These are phyloP conservation scores for Phyllotreta striolata DNA, from an alignment of 2,888 invertebrate genomes.

Conservation along the genomic window DNA sequence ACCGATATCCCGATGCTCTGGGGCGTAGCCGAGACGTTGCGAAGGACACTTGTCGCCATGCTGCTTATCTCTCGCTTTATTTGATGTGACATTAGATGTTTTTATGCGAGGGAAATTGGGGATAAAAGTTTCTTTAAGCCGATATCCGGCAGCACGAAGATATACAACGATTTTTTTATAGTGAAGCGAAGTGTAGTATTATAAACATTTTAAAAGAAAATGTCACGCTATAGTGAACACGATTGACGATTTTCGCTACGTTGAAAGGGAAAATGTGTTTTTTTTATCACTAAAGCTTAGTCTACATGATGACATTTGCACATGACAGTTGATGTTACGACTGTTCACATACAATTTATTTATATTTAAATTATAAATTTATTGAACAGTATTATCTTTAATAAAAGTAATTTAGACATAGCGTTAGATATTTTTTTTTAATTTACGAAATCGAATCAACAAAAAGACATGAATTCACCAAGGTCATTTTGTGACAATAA, in stretches of 20 bases:
- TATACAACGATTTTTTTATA: constrained; percentile 19
- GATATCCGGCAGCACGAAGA: constrained; percentile 23
- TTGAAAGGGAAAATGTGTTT: constrained; percentile 11
- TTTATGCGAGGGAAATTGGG: constrained; percentile 20
- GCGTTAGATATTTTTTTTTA: no score
- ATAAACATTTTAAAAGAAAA: constrained; percentile 23
- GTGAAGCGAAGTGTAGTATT: constrained; percentile 13
- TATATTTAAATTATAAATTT: no score
- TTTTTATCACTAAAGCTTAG: constrained; percentile 1
- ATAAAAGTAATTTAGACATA: no score
- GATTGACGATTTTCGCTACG: constrained; percentile 11
- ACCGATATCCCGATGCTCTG: constrained; percentile 28
- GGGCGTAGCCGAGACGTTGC: constrained; percentile 30
- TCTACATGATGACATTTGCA: background rate
- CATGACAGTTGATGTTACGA: background rate
- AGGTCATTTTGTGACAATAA: background rate
- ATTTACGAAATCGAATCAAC: no score
- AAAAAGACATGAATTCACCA: background rate
- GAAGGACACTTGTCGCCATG: constrained; percentile 35
- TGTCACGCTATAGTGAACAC: constrained; percentile 21
- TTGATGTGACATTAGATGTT: constrained; percentile 28
- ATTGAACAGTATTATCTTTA: no score
- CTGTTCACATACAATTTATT: no score
- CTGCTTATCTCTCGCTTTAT: constrained; percentile 28
- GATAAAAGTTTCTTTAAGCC: constrained; percentile 26